phyloP scores from a whole-genome alignment of 2,888 invertebrate species.

The Halictus quadricinctus region DNA sequence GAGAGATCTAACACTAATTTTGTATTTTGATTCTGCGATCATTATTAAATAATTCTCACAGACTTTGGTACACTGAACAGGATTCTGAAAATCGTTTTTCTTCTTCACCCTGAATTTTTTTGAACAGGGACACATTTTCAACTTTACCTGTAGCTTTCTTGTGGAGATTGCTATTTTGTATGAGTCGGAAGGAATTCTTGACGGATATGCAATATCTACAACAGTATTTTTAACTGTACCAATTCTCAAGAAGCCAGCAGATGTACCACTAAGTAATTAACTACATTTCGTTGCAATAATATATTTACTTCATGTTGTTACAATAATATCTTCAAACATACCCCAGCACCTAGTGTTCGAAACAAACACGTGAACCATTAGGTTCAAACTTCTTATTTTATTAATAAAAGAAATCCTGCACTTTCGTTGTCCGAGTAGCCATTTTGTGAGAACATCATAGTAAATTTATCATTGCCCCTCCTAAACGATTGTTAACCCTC shows the following conservation, averaged over 20 bases:
- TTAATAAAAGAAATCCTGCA: neutral
- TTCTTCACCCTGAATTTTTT: neutral
- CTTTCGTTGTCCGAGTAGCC: neutral
- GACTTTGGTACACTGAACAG: too few species aligned
- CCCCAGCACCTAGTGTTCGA: neutral
- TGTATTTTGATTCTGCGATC: neutral
- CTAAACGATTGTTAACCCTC: neutral
- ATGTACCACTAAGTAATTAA: conserved; percentile 3
- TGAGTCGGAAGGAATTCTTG: neutral
- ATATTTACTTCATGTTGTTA: neutral
- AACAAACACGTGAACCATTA: neutral
- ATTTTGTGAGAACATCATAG: neutral
- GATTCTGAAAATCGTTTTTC: neutral
- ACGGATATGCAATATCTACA: neutral
- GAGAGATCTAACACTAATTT: neutral
- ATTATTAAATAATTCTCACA: too few species aligned
- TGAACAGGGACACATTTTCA: neutral
- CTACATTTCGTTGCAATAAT: neutral
- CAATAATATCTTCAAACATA: neutral
- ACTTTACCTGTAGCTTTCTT: neutral
- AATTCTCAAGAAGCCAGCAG: conserved; percentile 2
- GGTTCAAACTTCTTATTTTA: neutral
- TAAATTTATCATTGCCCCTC: neutral
- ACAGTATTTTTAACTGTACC: neutral
- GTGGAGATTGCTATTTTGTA: neutral